Evolutionary conservation across 1,140 invertebrate species (phyloP), one percentile per base, ranked within the genome.

Genomic region (Lepidotrigona ventralis): DNA sequence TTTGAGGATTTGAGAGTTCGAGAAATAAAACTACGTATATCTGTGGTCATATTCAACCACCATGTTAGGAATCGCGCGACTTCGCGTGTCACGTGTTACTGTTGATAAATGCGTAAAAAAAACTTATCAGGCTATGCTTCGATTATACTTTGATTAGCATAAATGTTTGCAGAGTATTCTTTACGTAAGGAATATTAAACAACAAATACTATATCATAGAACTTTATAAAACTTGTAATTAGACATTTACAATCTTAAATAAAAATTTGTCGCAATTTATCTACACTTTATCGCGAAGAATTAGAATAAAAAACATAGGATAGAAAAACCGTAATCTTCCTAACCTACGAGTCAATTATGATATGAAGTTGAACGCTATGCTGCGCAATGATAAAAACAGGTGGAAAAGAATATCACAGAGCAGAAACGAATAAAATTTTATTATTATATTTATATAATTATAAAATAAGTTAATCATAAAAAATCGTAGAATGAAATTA

Each of bases 51-150:
- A 14, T 11, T 39, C 15, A 19, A 69, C 64, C 4, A 69, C 21
- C 53, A 69, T 60, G 72, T 53, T 39, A 69, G 3, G 29, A 53
- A 78, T 83, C 64, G 56, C 74, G 63, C 29, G 80, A 82, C 5
- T 69, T 51, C 1, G 54, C 39, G 21, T 51, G 6, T 82, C 66
- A 68, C 66, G 66, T 54, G 53, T 78, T 83, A 29, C 54, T 68
- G 72, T 81, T 81, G 81, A 83, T 83, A 83, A 78, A 39, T 58
- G 26, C 2, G 29, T 19, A 54, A 46, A 60, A 75, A 78, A 46
- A 82, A 39, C 56, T 70, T 78, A 83, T 83, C 66, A 60, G 14
- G 33, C 2, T 21, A 64, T 46, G 23, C 19, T 46, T 46, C 8
- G 39, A 46, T 46, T 46, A 46, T 78, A 71, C 21, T 58, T 21